Evolutionary conservation across 2,113 vertebrate genomes (phyloP).

Genomic region (Aegithalos caudatus): DNA sequence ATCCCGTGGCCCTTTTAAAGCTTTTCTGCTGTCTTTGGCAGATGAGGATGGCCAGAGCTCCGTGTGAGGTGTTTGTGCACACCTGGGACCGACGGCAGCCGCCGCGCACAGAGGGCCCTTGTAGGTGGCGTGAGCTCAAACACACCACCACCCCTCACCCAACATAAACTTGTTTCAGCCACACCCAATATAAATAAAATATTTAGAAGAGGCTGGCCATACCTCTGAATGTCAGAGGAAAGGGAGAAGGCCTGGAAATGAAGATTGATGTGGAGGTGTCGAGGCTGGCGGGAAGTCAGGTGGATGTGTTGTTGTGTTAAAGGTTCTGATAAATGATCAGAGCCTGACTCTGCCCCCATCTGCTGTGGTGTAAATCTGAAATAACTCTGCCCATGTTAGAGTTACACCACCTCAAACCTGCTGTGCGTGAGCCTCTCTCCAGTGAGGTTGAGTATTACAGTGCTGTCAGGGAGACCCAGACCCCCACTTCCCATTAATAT

Average conservation of each 20-base stretch:
- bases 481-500: background rate
- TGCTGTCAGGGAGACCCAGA: background rate
- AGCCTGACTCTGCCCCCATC: background rate
- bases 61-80: background rate
- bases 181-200: background rate
- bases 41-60: fast-evolving
- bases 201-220: background rate
- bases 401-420: background rate
- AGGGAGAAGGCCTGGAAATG: slow-evolving; percentile 1
- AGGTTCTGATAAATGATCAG: background rate
- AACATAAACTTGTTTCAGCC: background rate
- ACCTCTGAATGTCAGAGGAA: background rate
- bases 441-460: background rate
- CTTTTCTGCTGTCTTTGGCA: background rate
- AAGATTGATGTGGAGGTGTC: background rate
- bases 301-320: background rate
- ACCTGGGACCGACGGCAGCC: background rate
- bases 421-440: background rate
- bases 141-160: background rate
- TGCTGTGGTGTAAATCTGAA: background rate
- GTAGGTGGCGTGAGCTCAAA: fast-evolving
- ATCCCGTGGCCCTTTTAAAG: background rate
- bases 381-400: fast-evolving
- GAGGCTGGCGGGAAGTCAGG: background rate
- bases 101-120: background rate